Base-by-base conservation (phyloP, 2,888 invertebrate species). In the Cactoblastis cactorum region DNA sequence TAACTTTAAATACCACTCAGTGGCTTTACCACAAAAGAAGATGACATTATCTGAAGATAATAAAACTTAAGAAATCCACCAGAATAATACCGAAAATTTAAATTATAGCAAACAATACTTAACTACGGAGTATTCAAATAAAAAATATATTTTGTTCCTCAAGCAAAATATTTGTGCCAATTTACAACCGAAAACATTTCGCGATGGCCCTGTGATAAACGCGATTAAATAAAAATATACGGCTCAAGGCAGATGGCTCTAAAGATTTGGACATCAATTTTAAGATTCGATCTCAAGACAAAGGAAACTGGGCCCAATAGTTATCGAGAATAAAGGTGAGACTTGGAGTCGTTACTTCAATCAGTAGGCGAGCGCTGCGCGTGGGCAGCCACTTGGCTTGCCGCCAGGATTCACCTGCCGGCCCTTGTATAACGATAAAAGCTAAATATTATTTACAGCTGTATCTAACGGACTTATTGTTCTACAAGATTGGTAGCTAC, bases 331-430 rank as follows among this genome's bases (percentile, higher is more conserved):
- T 71, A 77, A 63, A 62, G 61, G 34, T 63, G 64, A 59, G 69
- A 53, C 63, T 63, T 68, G 24, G 55, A 54, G 55, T 63, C 32
- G 67, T 56, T 35, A 49, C 53, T 50, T 53, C 51, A 55, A 54
- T 59, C 62, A 61, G 70, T 72, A 71, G 70, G 70, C 70, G 74
- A 74, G 54, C 67, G 62, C 61, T 71, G 65, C 74, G 84, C 83
- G 84, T 84, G 78, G 85, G 86, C 67, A 55, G 63, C 45, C 49
- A 65, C 64, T 73, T 88, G 87, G 87, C 81, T 41, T 37, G 1
- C 17, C n/a, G 79, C 87, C 88, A 86, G 74, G 66, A 71, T 71
- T 85, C 81, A 87, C 87, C 87, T 88, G 87, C 77, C 75, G 83
- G 79, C 82, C 83, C 84, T 81, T 80, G 79, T 83, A 75, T 71